Conservation (phyloP, 1,140 invertebrate genomes). For the Aradophagus sp. region DNA sequence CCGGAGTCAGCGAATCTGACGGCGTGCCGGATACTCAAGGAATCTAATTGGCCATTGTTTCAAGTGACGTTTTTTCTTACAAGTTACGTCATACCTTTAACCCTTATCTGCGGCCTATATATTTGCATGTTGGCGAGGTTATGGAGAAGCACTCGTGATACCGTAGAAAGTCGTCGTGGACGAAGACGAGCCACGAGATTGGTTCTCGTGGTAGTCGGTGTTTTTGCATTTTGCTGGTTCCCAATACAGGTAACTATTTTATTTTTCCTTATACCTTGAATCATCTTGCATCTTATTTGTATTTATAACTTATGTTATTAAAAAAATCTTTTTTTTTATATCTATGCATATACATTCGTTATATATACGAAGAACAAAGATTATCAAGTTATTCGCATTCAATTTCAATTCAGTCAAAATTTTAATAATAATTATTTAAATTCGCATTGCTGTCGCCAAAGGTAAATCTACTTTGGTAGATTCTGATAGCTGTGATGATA, state of each 20-base stretch:
- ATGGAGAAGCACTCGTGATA: conserved; percentile 87
- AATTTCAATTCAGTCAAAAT: too few relatives aligned
- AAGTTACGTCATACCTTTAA: conserved; percentile 89
- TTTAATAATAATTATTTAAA: too few relatives aligned
- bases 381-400: too few relatives aligned
- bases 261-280: not conserved
- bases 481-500: too few relatives aligned
- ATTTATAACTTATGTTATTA: too few relatives aligned
- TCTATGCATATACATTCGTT: too few relatives aligned
- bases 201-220: conserved; percentile 94
- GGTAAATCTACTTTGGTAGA: too few relatives aligned
- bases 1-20: conserved; percentile 53
- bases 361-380: too few relatives aligned
- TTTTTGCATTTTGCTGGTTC: conserved; percentile 96
- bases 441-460: too few relatives aligned
- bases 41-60: conserved; percentile 68
- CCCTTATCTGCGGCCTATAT: conserved; percentile 92
- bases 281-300: not conserved
- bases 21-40: conserved; percentile 67
- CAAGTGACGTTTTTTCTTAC: conserved; percentile 88
- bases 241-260: conserved; percentile 86
- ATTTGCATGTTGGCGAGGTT: conserved; percentile 91
- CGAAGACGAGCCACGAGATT: conserved; percentile 94
- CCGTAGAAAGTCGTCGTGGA: conserved; percentile 84
- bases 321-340: too few relatives aligned